phyloP scores from a whole-genome alignment of 2,113 vertebrate genomes.

The Sander lucioperca region DNA sequence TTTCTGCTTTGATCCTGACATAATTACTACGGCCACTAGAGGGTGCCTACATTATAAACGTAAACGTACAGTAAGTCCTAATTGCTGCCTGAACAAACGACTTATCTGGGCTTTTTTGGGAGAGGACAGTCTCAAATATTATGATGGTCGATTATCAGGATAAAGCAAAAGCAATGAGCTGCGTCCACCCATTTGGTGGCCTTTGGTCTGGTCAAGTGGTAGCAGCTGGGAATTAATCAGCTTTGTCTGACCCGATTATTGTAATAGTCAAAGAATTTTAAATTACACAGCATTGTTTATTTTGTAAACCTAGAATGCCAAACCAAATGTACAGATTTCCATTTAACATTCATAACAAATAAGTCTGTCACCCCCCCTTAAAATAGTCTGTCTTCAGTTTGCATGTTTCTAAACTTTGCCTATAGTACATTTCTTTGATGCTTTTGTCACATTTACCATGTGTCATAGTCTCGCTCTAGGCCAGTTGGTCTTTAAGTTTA shows the following conservation, averaged over 20 bases:
- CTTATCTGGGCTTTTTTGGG: no score
- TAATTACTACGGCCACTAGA: no score
- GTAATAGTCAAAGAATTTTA: conserved; percentile 29
- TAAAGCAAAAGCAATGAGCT: background rate
- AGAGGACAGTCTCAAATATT: no score
- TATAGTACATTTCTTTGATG: background rate
- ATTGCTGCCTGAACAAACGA: no score
- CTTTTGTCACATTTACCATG: background rate
- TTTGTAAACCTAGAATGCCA: background rate
- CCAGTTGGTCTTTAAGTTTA: no score
- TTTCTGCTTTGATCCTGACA: no score
- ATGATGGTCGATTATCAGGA: background rate
- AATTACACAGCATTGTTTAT: background rate
- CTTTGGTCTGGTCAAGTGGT: conserved; percentile 8
- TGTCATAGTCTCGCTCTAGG: no score
- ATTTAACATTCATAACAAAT: background rate
- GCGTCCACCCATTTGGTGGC: background rate
- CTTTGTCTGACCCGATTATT: conserved; percentile 22
- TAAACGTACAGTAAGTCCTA: no score
- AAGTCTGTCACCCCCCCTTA: background rate
- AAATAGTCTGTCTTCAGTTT: background rate
- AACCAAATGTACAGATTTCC: background rate
- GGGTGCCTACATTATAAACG: no score
- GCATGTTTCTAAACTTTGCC: background rate
- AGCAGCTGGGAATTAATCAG: conserved; percentile 34